Percentiles rank a stretch among this genome's conserved stretches.
Conservation (phyloP, 2,888 invertebrate genomes). For the Seira ritae region DNA sequence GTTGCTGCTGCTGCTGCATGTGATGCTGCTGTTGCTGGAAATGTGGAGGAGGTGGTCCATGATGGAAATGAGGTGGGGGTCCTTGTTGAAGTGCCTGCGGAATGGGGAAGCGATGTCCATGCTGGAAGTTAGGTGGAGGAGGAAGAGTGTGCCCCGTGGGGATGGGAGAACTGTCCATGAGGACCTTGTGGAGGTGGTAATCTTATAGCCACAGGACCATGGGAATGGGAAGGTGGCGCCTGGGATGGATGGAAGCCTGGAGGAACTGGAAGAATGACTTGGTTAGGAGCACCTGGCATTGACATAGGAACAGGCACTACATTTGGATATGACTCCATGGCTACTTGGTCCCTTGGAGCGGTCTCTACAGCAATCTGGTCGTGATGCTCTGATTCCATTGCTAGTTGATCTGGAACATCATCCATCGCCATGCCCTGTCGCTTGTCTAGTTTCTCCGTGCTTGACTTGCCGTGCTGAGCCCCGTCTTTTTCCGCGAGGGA, state of each 20-base stretch:
- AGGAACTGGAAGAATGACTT: constrained; percentile 70
- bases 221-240: constrained; percentile 46
- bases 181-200: constrained; percentile 58
- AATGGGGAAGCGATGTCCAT: constrained; percentile 53
- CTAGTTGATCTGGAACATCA: constrained; percentile 71
- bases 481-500: constrained; percentile 39
- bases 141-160: constrained; percentile 45
- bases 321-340: constrained; percentile 50
- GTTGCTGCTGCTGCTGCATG: constrained; percentile 55
- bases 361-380: constrained; percentile 68
- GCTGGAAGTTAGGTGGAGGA: constrained; percentile 57
- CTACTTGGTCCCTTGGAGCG: constrained; percentile 62
- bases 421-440: constrained; percentile 68
- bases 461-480: constrained; percentile 2
- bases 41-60: constrained; percentile 40
- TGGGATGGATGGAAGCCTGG: constrained; percentile 52
- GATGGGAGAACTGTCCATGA: constrained; percentile 63
- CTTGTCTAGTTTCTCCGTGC: constrained; percentile 62
- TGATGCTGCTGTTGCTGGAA: no score
- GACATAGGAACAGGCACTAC: constrained; percentile 70
- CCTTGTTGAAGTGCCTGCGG: constrained; percentile 62
- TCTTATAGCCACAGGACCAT: constrained; percentile 54
- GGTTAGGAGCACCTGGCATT: constrained; percentile 67
- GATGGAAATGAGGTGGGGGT: constrained; percentile 61
- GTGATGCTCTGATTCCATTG: constrained; percentile 68